Conservation (phyloP, 2,113 vertebrate genomes). For the Monopterus albus region DNA sequence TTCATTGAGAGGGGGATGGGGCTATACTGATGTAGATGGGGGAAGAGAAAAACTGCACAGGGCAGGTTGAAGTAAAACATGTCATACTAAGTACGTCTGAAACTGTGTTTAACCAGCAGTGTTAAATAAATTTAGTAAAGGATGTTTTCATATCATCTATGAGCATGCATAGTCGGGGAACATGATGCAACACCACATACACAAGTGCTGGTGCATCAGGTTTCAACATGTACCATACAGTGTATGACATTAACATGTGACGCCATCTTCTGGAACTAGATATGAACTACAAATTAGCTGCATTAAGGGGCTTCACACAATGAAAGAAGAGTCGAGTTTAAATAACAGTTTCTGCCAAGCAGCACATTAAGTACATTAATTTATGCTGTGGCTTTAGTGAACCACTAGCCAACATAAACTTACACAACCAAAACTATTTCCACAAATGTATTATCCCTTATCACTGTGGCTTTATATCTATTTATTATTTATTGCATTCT, state of each 20-base stretch:
- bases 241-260: neutral
- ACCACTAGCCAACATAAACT: neutral
- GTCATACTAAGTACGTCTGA: too few relatives aligned
- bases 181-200: neutral
- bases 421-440: neutral
- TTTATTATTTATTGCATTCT: too few relatives aligned
- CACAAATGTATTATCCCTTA: too few relatives aligned
- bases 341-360: neutral
- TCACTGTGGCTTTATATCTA: too few relatives aligned
- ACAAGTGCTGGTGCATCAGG: neutral
- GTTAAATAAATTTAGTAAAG: neutral
- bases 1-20: neutral
- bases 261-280: constrained; percentile 52
- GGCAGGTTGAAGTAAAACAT: neutral
- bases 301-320: neutral
- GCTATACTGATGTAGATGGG: neutral
- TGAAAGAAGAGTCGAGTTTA: neutral
- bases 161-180: neutral
- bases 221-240: neutral
- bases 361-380: neutral
- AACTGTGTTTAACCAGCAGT: neutral
- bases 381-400: neutral
- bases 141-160: neutral
- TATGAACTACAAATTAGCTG: constrained; percentile 30
- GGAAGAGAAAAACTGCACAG: too few relatives aligned